Evolutionary conservation across 2,888 invertebrate species (phyloP).

Genomic region (Smittia sp.): DNA sequence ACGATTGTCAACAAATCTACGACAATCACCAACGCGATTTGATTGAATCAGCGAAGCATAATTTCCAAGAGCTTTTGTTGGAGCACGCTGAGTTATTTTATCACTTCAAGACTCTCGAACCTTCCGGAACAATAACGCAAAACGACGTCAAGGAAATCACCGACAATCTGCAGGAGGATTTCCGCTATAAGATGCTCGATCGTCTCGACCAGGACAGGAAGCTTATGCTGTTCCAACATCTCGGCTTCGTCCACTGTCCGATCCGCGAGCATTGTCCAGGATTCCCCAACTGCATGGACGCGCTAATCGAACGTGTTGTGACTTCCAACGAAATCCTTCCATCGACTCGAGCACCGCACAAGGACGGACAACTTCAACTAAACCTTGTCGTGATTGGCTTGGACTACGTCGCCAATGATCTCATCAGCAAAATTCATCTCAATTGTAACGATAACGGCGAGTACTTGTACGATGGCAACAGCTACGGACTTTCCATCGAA

Average conservation of each 20-base stretch:
- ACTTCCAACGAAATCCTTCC: conserved; percentile 57
- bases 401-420: conserved; percentile 81
- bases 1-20: conserved; percentile 88
- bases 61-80: conserved; percentile 86
- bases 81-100: conserved; percentile 93
- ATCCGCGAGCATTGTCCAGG: conserved; percentile 93
- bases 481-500: conserved; percentile 80
- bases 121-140: conserved; percentile 86
- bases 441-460: conserved; percentile 83
- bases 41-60: conserved; percentile 83
- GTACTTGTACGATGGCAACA: conserved; percentile 73
- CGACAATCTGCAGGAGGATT: conserved; percentile 83
- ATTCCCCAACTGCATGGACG: conserved; percentile 77
- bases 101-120: conserved; percentile 86
- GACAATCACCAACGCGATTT: conserved; percentile 90
- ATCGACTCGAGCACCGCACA: conserved; percentile 44
- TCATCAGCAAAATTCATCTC: conserved; percentile 79
- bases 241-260: conserved; percentile 94
- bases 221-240: conserved; percentile 89
- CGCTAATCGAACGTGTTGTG: conserved; percentile 68
- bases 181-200: conserved; percentile 88
- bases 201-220: conserved; percentile 92
- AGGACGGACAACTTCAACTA: conserved; percentile 49
- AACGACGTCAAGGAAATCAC: conserved; percentile 93
- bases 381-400: conserved; percentile 87